Conservation (phyloP, 2,113 vertebrate species). For the Marmota flaviventris region DNA sequence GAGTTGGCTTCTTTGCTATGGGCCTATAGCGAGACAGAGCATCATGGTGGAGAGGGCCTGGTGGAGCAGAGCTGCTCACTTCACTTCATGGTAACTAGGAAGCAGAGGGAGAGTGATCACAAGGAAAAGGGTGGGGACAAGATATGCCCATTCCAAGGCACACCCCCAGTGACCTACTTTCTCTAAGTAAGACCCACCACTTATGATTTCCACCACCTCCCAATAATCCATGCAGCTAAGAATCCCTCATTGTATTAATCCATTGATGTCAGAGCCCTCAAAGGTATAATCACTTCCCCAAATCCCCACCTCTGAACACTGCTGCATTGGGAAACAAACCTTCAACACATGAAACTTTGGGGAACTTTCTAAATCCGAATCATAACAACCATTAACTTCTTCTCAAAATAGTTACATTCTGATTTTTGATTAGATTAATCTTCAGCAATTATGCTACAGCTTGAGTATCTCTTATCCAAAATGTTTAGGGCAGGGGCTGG, state of each 20-base stretch:
- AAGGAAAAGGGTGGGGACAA: background rate
- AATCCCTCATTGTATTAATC: background rate
- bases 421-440: background rate
- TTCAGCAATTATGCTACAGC: background rate
- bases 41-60: background rate
- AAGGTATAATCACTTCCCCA: background rate
- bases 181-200: background rate
- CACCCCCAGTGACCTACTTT: background rate
- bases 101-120: background rate
- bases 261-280: background rate
- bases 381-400: background rate
- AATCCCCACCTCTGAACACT: background rate
- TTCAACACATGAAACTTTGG: background rate
- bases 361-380: too few relatives aligned
- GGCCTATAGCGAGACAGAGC: too few relatives aligned
- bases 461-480: too few relatives aligned
- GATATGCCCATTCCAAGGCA: background rate
- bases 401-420: background rate
- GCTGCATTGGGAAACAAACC: background rate
- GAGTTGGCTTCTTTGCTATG: too few relatives aligned
- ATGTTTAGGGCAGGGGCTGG: too few relatives aligned
- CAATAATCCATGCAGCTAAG: background rate
- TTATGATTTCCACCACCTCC: background rate
- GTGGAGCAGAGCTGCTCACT: background rate
- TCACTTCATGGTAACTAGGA: background rate